These are phyloP conservation scores for Anguilla megastoma DNA, from an alignment of 2,797 vertebrate genomes.

Conservation along the genomic window DNA sequence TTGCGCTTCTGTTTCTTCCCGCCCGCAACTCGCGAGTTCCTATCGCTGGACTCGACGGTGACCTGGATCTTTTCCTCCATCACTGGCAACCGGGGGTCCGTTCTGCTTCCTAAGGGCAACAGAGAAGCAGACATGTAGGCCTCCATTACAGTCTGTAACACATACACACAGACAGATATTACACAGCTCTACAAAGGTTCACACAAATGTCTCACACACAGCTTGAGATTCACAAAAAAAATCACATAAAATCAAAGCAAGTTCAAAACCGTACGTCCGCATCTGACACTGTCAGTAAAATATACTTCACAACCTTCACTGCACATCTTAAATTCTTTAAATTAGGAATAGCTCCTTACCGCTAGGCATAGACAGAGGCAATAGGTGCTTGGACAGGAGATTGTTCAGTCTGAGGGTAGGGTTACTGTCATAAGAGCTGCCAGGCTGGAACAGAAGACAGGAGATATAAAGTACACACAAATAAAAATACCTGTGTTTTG, in stretches of 20 bases:
- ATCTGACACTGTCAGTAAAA: not conserved
- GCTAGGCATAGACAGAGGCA: constrained; percentile 70
- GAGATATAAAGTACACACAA: constrained; percentile 15
- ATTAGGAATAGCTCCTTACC: constrained; percentile 65
- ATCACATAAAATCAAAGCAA: not conserved
- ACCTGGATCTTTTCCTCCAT: constrained; percentile 71
- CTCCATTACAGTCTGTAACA: not conserved
- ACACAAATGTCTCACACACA: constrained; percentile 2
- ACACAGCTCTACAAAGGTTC: not conserved
- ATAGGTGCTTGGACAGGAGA: constrained; percentile 79
- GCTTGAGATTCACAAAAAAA: not conserved
- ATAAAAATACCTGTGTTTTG: not conserved
- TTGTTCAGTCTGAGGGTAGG: constrained; percentile 81
- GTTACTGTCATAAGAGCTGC: constrained; percentile 58
- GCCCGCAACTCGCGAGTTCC: constrained; percentile 79
- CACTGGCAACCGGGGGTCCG: constrained; percentile 43
- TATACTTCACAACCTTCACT: not conserved
- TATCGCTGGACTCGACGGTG: constrained; percentile 67
- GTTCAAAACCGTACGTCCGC: not conserved
- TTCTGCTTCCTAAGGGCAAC: constrained; percentile 61
- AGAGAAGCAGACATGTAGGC: not conserved
- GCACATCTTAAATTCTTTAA: not conserved
- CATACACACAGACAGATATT: not conserved
- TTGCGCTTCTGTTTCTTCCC: constrained; percentile 86
- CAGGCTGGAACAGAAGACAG: constrained; percentile 59